Evolutionary conservation across 2,888 invertebrate genomes (phyloP).

Genomic region (Diadegma fenestrale): DNA sequence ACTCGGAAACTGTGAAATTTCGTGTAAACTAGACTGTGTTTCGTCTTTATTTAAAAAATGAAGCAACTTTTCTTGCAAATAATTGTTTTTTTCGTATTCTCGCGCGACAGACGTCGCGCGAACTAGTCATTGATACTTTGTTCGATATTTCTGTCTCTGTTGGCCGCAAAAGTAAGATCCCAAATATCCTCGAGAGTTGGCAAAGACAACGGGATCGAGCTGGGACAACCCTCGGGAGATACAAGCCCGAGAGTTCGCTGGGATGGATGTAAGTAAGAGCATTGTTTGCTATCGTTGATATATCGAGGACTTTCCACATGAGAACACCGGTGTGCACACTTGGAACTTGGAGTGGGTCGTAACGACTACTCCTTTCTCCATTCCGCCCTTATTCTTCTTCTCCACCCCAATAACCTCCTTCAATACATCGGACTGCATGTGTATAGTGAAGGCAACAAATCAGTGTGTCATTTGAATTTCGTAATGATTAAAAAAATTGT

Average conservation of each 20-base stretch:
- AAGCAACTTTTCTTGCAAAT: not conserved
- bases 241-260: conserved; percentile 23
- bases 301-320: conserved; percentile 52
- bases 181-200: conserved; percentile 27
- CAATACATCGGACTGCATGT: not conserved
- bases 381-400: conserved; percentile 16
- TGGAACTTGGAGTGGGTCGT: conserved; percentile 33
- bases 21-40: not conserved
- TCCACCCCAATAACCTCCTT: not conserved
- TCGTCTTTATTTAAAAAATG: not conserved
- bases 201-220: conserved; percentile 9
- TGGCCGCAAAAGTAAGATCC: not conserved
- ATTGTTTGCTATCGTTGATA: conserved; percentile 47
- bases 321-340: conserved; percentile 27
- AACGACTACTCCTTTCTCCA: conserved; percentile 15
- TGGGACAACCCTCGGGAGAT: conserved; percentile 23
- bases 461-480: not conserved
- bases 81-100: not conserved
- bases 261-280: conserved; percentile 60
- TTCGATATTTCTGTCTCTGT: not conserved
- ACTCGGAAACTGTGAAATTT: not conserved
- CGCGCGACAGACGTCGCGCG: not conserved
- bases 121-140: not conserved
- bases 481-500: not conserved
- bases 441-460: not conserved